These are phyloP conservation scores for Myodes glareolus DNA, from an alignment of 2,113 vertebrate genomes.

Conservation along the genomic window DNA sequence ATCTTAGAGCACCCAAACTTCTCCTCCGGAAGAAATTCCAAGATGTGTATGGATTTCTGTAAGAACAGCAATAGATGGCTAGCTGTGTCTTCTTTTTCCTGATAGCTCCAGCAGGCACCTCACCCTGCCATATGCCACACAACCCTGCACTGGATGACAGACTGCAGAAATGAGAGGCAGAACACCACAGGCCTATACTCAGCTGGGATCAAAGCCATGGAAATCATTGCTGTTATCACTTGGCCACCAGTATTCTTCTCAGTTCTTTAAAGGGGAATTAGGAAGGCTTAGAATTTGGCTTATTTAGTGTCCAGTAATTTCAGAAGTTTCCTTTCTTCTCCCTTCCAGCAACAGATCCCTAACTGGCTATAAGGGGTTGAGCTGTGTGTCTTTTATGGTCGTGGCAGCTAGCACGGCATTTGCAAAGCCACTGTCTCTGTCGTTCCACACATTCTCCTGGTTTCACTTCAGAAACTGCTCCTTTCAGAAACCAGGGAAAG, in stretches of 20 bases:
- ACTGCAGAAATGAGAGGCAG: slow-evolving; percentile 57
- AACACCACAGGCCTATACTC: not conserved
- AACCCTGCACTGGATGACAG: not conserved
- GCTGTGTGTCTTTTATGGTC: not conserved
- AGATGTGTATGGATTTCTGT: slow-evolving; percentile 91
- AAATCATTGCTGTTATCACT: not conserved
- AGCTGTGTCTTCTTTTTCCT: slow-evolving; percentile 38
- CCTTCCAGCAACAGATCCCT: slow-evolving; percentile 35
- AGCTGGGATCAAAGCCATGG: slow-evolving; percentile 34
- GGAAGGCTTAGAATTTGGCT: not conserved
- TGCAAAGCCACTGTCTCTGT: slow-evolving; percentile 15
- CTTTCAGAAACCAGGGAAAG: slow-evolving; percentile 38
- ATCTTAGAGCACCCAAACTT: slow-evolving; percentile 92
- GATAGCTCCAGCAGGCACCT: not conserved
- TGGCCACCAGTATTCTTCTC: not conserved
- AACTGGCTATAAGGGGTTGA: not conserved
- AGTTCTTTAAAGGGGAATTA: slow-evolving; percentile 46
- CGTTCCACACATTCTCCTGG: not conserved
- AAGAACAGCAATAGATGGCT: slow-evolving; percentile 55
- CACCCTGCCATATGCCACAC: not conserved
- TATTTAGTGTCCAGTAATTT: not conserved
- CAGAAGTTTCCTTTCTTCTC: slow-evolving; percentile 9
- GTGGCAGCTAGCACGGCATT: not conserved
- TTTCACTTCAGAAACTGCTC: slow-evolving; percentile 2
- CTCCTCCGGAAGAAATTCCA: slow-evolving; percentile 92